Evolutionary conservation across 1,140 invertebrate species (phyloP).

Genomic region (Dinoponera quadriceps): DNA sequence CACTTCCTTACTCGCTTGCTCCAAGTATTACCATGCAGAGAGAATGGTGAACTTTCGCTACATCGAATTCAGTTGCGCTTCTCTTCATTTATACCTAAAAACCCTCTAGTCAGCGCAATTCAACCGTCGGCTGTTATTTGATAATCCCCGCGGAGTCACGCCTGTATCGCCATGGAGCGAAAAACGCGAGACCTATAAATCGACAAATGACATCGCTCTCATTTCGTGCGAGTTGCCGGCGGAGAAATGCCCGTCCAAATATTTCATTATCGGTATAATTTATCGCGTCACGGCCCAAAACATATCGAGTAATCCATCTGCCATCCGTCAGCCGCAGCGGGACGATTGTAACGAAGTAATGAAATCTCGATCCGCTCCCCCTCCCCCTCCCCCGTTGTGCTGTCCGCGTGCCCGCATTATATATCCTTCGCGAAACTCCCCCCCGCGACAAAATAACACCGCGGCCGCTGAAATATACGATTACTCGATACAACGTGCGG

Average conservation of each 20-base stretch:
- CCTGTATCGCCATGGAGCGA: neutral
- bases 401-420: neutral
- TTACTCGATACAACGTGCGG: slow-evolving; percentile 18
- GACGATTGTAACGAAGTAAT: slow-evolving; percentile 30
- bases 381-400: neutral
- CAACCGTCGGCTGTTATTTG: slow-evolving; percentile 26
- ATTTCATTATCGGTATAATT: slow-evolving; percentile 30
- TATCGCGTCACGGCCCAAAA: slow-evolving; percentile 15
- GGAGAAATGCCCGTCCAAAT: slow-evolving; percentile 19
- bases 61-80: too few relatives aligned
- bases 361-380: slow-evolving; percentile 28
- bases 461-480: slow-evolving; percentile 17
- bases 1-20: too few relatives aligned
- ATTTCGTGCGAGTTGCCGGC: slow-evolving; percentile 1
- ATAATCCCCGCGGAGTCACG: slow-evolving; percentile 2
- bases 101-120: slow-evolving; percentile 3
- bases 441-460: slow-evolving; percentile 21
- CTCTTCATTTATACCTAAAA: too few relatives aligned
- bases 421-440: slow-evolving; percentile 10
- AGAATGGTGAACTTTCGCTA: too few relatives aligned
- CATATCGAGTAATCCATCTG: slow-evolving; percentile 14
- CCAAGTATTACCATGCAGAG: too few relatives aligned
- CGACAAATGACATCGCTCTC: slow-evolving; percentile 8
- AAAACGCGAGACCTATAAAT: neutral
- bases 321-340: neutral